A percentile compares a stretch with the other conserved stretches of the same genome.
Conservation (phyloP, 2,888 invertebrate genomes). For the Druceiella hillmani region DNA sequence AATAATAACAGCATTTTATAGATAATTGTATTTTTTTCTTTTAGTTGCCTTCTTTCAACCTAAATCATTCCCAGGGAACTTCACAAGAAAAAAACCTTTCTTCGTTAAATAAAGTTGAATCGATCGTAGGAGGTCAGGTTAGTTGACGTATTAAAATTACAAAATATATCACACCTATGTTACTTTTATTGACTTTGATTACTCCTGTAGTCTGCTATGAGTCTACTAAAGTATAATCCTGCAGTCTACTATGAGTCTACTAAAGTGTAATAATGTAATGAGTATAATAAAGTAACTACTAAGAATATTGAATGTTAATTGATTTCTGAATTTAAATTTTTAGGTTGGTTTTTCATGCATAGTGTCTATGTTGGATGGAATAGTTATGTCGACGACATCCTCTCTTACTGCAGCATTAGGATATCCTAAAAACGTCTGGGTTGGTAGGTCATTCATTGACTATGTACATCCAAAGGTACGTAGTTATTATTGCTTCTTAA, state of each 20-base stretch:
- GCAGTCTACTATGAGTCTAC: too few species aligned
- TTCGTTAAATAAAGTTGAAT: too few species aligned
- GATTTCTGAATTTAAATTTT: constrained; percentile 6
- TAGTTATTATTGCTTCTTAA: constrained; percentile 3
- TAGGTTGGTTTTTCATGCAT: constrained; percentile 75
- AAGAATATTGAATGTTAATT: too few species aligned
- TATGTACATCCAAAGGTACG: constrained; percentile 73
- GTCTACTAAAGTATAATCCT: too few species aligned
- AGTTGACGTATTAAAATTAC: not conserved
- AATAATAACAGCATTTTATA: too few species aligned
- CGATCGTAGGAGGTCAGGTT: not conserved
- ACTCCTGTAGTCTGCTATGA: too few species aligned
- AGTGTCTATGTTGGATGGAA: constrained; percentile 78
- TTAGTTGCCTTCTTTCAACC: too few species aligned
- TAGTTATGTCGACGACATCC: constrained; percentile 70
- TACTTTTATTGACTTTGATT: not conserved
- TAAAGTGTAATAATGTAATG: too few species aligned
- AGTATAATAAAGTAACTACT: too few species aligned
- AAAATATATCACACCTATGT: not conserved
- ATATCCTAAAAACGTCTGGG: constrained; percentile 79
- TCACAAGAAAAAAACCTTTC: too few species aligned
- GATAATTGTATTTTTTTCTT: too few species aligned
- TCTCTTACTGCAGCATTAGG: constrained; percentile 65
- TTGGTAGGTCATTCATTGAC: constrained; percentile 80
- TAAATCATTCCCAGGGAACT: too few species aligned